phyloP scores from a whole-genome alignment of 2,113 vertebrate genomes.

The Hiodon tergisus region DNA sequence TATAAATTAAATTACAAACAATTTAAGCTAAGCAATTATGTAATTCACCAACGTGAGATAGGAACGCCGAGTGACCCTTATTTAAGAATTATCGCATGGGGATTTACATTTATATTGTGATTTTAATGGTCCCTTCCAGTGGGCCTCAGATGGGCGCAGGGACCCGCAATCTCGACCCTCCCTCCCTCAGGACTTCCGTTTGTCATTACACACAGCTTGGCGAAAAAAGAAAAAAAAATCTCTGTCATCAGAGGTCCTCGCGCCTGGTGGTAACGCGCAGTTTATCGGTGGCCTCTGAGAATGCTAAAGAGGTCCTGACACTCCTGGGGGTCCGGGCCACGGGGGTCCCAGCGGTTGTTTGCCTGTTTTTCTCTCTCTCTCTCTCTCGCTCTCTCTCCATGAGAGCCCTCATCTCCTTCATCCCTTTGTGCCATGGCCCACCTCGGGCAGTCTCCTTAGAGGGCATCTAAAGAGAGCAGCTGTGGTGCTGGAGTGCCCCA shows the following conservation, averaged over 20 bases:
- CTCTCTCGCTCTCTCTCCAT: conserved; percentile 47
- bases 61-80: conserved; percentile 45
- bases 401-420: conserved; percentile 77
- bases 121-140: conserved; percentile 67
- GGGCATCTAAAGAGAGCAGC: conserved; percentile 80
- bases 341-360: conserved; percentile 75
- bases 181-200: conserved; percentile 65
- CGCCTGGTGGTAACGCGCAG: conserved; percentile 74
- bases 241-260: conserved; percentile 61
- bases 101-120: conserved; percentile 80
- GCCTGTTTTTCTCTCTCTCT: conserved; percentile 53
- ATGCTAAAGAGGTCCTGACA: conserved; percentile 76
- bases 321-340: conserved; percentile 53
- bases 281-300: conserved; percentile 72
- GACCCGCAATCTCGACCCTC: conserved; percentile 59
- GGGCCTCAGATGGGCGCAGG: conserved; percentile 74
- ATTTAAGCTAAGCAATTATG: conserved; percentile 43
- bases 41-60: conserved; percentile 13
- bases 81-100: conserved; percentile 68
- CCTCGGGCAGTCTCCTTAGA: conserved; percentile 78
- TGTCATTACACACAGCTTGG: conserved; percentile 67
- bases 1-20: conserved; percentile 73
- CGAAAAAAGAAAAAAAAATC: conserved; percentile 29
- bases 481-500: conserved; percentile 69
- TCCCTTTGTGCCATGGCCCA: conserved; percentile 74